Evolutionary conservation across 2,797 vertebrate genomes (phyloP).

Genomic region (Picus viridis): DNA sequence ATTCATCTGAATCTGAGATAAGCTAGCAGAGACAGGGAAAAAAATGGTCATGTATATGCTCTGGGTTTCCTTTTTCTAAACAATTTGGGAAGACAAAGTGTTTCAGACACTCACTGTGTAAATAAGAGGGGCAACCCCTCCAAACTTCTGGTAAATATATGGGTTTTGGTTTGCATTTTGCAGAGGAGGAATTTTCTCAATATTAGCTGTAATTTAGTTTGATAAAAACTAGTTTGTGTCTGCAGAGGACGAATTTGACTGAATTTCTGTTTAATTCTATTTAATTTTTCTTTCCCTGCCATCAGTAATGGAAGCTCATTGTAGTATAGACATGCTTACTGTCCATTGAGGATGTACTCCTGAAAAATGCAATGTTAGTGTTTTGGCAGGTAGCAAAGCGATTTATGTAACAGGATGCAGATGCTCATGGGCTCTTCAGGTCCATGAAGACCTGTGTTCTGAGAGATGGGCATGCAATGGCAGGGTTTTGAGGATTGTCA

Average conservation of each 20-base stretch:
- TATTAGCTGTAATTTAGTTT: not conserved
- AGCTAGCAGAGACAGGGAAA: constrained; percentile 4
- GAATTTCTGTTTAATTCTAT: too few species aligned
- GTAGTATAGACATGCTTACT: not conserved
- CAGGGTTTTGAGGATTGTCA: not conserved
- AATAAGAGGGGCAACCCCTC: not conserved
- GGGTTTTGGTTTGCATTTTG: not conserved
- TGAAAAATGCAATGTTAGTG: not conserved
- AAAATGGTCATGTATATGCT: not conserved
- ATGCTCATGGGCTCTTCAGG: not conserved
- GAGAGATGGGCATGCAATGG: not conserved
- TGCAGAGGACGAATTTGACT: not conserved
- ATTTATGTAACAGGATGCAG: not conserved
- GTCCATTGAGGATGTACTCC: not conserved
- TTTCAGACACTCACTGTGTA: not conserved
- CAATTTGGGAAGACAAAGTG: not conserved
- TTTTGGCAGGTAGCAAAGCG: not conserved
- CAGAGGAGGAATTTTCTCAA: not conserved
- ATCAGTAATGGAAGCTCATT: not conserved
- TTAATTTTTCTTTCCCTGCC: not conserved
- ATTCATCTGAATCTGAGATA: constrained; percentile 41
- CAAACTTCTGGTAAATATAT: not conserved
- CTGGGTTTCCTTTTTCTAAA: not conserved
- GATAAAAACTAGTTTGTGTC: not conserved
- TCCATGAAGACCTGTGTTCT: not conserved